Conservation (phyloP, 1,140 invertebrate genomes). For the Metaphire vulgaris region DNA sequence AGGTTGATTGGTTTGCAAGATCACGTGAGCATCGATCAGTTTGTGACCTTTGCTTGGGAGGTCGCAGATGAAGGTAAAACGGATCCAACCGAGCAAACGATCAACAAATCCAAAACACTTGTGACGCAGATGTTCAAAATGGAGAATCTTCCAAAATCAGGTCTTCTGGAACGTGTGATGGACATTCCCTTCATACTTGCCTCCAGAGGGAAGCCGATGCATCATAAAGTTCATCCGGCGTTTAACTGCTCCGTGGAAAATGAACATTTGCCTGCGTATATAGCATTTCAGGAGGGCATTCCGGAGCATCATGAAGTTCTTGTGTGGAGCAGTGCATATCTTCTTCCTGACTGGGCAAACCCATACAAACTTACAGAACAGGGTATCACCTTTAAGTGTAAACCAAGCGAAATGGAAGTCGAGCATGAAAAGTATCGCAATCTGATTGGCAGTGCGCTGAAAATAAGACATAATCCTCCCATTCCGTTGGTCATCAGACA, state of each 20-base stretch:
- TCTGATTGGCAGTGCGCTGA: neutral
- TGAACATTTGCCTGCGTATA: constrained; percentile 14
- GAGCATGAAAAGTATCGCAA: constrained; percentile 15
- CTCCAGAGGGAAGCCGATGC: constrained; percentile 14
- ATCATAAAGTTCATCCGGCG: constrained; percentile 10
- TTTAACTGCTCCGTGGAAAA: too few species aligned
- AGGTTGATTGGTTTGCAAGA: constrained; percentile 21
- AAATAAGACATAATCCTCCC: constrained; percentile 7
- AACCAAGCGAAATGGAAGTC: neutral
- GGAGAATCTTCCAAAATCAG: neutral
- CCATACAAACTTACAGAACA: constrained; percentile 16
- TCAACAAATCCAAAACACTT: constrained; percentile 22
- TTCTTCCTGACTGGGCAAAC: constrained; percentile 31
- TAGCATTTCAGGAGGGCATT: constrained; percentile 27
- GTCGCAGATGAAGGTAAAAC: constrained; percentile 22
- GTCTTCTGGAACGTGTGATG: constrained; percentile 13
- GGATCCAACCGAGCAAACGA: constrained; percentile 16
- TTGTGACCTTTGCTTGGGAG: constrained; percentile 22
- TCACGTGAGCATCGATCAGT: constrained; percentile 13
- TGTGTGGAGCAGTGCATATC: constrained; percentile 22
- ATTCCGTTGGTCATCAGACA: constrained; percentile 23
- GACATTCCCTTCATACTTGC: constrained; percentile 25
- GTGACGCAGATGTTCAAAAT: constrained; percentile 21
- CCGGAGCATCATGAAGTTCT: constrained; percentile 24
- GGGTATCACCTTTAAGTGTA: neutral